Conservation (phyloP, 2,113 vertebrate genomes). For the Damaliscus lunatus region DNA sequence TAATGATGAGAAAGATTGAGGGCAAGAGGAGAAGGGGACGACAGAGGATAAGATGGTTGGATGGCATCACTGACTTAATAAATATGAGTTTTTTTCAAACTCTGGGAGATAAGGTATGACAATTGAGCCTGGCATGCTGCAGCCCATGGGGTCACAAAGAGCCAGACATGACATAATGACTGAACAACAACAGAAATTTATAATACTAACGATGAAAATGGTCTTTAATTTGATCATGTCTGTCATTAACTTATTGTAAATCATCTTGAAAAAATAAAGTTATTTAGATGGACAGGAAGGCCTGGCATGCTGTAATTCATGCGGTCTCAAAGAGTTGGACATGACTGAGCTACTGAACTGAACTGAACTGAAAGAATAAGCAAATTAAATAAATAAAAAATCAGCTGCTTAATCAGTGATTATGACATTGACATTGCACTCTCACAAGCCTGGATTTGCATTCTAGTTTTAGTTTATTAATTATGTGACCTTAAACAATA, state of each 20-base stretch:
- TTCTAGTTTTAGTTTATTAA: background rate
- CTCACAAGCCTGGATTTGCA: background rate
- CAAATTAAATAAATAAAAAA: background rate
- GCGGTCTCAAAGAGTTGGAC: accelerated
- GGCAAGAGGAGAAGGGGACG: no score
- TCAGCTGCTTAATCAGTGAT: background rate
- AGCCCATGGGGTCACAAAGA: background rate
- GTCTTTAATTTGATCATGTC: background rate
- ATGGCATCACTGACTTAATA: no score
- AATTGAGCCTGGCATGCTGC: background rate
- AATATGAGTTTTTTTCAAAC: background rate
- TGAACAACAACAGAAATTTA: background rate
- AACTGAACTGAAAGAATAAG: background rate
- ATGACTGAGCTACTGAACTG: no score
- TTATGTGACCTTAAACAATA: background rate
- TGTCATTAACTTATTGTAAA: background rate
- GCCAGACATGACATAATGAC: background rate
- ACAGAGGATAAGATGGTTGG: no score
- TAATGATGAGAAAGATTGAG: no score
- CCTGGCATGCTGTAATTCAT: no score
- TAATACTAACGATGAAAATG: background rate
- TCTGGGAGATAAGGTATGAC: background rate
- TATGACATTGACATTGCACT: background rate
- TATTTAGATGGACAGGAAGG: background rate
- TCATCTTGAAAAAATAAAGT: background rate